A percentile compares a stretch with the other conserved stretches of the same genome.
Evolutionary conservation across 92 coral and sea anemone species (phyloP).

Genomic region (Metridium senile): DNA sequence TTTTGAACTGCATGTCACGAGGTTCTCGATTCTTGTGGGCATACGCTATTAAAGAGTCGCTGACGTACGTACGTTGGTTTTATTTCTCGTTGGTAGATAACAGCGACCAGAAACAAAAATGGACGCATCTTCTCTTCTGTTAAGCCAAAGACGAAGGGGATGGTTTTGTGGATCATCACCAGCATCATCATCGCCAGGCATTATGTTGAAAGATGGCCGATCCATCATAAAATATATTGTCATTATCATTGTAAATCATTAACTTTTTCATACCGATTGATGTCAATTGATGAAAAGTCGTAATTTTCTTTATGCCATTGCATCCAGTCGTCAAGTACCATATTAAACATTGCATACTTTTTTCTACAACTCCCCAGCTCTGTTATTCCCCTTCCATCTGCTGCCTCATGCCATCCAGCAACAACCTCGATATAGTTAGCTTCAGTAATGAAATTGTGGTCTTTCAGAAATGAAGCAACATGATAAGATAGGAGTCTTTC

Average conservation of each 20-base stretch:
- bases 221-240: too few relatives aligned
- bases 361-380: conserved; percentile 40
- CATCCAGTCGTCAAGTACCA: too few relatives aligned
- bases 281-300: too few relatives aligned
- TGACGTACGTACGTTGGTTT: too few relatives aligned
- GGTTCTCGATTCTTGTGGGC: too few relatives aligned
- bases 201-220: not conserved
- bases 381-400: conserved; percentile 50
- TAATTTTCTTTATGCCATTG: too few relatives aligned
- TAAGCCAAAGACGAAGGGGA: not conserved
- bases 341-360: too few relatives aligned
- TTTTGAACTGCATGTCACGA: too few relatives aligned
- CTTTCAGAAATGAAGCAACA: conserved; percentile 37
- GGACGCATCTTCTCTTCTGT: not conserved
- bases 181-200: not conserved
- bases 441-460: conserved; percentile 49
- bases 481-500: conserved; percentile 48
- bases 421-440: conserved; percentile 37
- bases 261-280: too few relatives aligned
- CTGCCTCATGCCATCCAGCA: conserved; percentile 72
- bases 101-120: not conserved
- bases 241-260: too few relatives aligned
- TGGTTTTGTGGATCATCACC: not conserved
- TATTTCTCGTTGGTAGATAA: not conserved
- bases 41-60: too few relatives aligned